phyloP scores from a whole-genome alignment of 53 echinoderm and acorn worm genomes.

The Echinometra lucunter region DNA sequence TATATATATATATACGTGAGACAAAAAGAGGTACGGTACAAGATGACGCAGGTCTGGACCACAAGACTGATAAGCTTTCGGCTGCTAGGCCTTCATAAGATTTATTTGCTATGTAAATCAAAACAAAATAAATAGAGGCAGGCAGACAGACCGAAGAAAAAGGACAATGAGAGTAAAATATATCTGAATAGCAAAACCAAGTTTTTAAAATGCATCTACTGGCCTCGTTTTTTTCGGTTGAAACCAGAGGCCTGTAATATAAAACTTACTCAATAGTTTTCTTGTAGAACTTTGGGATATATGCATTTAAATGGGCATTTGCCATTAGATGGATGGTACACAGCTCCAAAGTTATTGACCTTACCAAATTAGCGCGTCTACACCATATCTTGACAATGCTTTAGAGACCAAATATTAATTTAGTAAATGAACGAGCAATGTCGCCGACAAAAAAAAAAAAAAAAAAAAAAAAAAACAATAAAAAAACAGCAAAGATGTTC shows the following conservation, averaged over 20 bases:
- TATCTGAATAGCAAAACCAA: neutral
- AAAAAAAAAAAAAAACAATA: too few relatives aligned
- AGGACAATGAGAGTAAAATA: neutral
- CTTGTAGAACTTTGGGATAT: neutral
- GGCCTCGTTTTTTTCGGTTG: neutral
- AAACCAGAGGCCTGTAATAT: too few relatives aligned
- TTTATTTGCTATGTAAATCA: too few relatives aligned
- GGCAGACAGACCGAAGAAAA: neutral
- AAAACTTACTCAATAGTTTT: too few relatives aligned
- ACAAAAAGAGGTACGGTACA: too few relatives aligned
- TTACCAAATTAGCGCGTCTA: neutral
- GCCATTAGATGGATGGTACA: neutral
- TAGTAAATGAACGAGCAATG: neutral
- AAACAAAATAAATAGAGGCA: neutral
- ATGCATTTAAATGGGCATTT: neutral
- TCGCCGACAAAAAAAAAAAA: neutral
- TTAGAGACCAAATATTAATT: neutral
- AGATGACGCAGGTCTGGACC: too few relatives aligned
- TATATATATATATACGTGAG: too few relatives aligned
- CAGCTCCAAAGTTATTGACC: neutral
- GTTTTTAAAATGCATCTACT: neutral
- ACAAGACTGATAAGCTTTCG: too few relatives aligned
- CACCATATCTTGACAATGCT: neutral
- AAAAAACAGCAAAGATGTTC: neutral
- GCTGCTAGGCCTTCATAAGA: too few relatives aligned